phyloP scores from a whole-genome alignment of 1,140 invertebrate genomes.

The Heterodera carotae region DNA sequence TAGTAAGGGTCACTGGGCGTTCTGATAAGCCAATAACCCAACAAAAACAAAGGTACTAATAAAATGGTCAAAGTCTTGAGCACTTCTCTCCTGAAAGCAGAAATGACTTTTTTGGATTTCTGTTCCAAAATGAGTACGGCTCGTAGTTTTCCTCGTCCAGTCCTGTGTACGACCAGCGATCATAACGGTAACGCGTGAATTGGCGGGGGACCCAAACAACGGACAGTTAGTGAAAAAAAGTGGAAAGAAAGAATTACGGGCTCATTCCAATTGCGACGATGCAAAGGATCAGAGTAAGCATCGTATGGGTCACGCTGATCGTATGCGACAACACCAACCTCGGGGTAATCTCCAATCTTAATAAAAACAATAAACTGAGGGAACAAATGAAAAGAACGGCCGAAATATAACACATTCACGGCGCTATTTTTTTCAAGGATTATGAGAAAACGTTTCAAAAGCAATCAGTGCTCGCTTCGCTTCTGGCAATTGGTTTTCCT shows the following conservation, averaged over 20 bases:
- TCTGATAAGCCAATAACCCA: not conserved
- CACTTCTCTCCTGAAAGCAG: not conserved
- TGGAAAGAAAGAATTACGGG: slow-evolving; percentile 39
- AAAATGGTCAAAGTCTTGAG: not conserved
- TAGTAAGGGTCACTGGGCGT: not conserved
- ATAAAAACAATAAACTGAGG: not conserved
- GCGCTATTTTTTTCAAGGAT: too few relatives aligned
- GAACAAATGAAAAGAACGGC: not conserved
- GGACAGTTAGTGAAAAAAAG: slow-evolving; percentile 30
- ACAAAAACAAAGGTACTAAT: slow-evolving; percentile 50
- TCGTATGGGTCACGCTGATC: slow-evolving; percentile 64
- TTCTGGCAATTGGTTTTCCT: too few relatives aligned
- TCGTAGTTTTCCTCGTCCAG: slow-evolving; percentile 58
- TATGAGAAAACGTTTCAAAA: too few relatives aligned
- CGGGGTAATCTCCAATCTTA: slow-evolving; percentile 60
- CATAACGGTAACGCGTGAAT: slow-evolving; percentile 53
- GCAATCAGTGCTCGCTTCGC: too few relatives aligned
- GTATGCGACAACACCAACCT: slow-evolving; percentile 57
- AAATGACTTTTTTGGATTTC: not conserved
- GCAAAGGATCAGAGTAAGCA: slow-evolving; percentile 45
- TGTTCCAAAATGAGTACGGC: slow-evolving; percentile 51
- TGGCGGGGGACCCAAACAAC: slow-evolving; percentile 52
- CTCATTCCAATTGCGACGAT: slow-evolving; percentile 62
- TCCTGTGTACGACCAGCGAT: slow-evolving; percentile 59
- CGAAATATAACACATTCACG: too few relatives aligned